phyloP scores from a whole-genome alignment of 2,888 invertebrate genomes.

The Leptothorax acervorum region DNA sequence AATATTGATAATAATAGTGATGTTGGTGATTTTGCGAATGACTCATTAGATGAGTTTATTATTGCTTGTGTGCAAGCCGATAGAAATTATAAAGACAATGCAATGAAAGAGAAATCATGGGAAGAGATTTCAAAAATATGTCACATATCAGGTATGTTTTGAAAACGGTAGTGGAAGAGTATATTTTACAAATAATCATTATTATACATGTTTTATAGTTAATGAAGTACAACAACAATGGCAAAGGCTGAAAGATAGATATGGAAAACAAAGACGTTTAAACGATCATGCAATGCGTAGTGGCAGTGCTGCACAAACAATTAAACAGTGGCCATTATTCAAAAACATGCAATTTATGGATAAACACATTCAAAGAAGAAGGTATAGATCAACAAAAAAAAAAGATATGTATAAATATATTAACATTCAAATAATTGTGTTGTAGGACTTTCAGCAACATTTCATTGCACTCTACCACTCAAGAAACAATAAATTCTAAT shows the following conservation, averaged over 20 bases:
- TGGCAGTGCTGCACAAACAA: background rate
- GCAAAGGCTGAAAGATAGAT: conserved; percentile 15
- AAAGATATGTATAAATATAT: too few species aligned
- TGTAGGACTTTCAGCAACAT: too few species aligned
- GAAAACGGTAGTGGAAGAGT: background rate
- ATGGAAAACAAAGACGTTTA: background rate
- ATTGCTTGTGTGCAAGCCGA: background rate
- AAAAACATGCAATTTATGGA: conserved; percentile 3
- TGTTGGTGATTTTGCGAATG: background rate
- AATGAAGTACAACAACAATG: conserved; percentile 7
- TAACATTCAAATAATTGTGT: too few species aligned
- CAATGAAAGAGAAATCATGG: background rate
- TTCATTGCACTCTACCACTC: too few species aligned
- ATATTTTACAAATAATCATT: background rate
- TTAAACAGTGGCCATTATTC: background rate
- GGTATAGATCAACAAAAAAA: background rate
- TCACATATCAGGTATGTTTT: background rate
- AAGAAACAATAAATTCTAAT: too few species aligned
- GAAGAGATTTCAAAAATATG: conserved; percentile 10
- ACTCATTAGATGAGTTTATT: background rate
- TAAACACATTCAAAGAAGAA: conserved; percentile 5
- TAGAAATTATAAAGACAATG: background rate
- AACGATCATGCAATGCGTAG: background rate
- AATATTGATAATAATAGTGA: background rate
- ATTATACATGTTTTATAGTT: background rate